A percentile compares a stretch with the other conserved stretches of the same genome.
Evolutionary conservation across 1,140 invertebrate genomes (phyloP).

Genomic region (Uloborus diversus): DNA sequence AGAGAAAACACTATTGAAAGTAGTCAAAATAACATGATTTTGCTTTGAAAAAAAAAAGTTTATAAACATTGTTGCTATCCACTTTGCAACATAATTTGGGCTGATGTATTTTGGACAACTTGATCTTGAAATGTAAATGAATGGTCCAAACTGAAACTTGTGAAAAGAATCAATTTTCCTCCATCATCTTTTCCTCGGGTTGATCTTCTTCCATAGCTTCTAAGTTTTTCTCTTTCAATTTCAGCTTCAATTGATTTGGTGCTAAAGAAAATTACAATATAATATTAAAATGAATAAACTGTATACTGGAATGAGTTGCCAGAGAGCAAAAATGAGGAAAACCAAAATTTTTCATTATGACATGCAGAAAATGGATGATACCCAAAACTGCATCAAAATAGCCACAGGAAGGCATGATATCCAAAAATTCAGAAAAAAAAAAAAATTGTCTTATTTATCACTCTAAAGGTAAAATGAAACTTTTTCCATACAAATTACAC

Average conservation of each 20-base stretch:
- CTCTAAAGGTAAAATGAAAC: too few relatives aligned
- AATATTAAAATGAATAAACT: neutral
- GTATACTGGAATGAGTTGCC: neutral
- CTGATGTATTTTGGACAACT: too few relatives aligned
- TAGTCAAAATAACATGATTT: too few relatives aligned
- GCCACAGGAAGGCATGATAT: neutral
- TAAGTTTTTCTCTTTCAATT: neutral
- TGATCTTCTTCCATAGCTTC: slow-evolving; percentile 6
- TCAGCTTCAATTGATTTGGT: neutral
- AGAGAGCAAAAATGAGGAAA: too few relatives aligned
- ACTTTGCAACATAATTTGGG: too few relatives aligned
- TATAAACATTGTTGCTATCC: too few relatives aligned
- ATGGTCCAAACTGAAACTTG: too few relatives aligned
- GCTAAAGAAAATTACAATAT: neutral
- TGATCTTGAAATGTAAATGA: too few relatives aligned
- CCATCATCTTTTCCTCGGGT: slow-evolving; percentile 13
- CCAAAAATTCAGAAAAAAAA: neutral
- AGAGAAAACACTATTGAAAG: too few relatives aligned
- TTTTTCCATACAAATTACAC: too few relatives aligned
- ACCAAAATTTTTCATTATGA: neutral
- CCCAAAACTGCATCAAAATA: neutral
- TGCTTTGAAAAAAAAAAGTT: too few relatives aligned
- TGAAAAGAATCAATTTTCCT: slow-evolving; percentile 17
- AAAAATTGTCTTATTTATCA: too few relatives aligned
- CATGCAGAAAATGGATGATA: neutral